Evolutionary conservation across 2,797 vertebrate species (phyloP).

Genomic region (Hoplostethus mediterraneus): DNA sequence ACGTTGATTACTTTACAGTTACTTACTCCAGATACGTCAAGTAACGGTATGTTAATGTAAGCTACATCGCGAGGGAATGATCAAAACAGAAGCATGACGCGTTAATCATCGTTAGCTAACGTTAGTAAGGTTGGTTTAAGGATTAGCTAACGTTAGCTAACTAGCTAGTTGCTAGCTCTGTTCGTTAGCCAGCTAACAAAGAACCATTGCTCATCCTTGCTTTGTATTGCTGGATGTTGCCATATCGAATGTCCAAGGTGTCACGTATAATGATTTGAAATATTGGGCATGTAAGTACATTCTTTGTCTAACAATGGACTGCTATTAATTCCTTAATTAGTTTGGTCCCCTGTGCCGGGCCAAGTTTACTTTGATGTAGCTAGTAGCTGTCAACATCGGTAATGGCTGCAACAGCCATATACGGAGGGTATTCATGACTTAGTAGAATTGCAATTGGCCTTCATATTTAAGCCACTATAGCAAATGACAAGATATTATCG

Average conservation of each 20-base stretch:
- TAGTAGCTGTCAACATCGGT: slow-evolving; percentile 42
- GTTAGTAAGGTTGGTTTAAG: slow-evolving; percentile 43
- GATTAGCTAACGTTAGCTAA: slow-evolving; percentile 66
- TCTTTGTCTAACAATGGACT: neutral
- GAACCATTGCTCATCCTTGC: slow-evolving; percentile 73
- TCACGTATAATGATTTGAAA: slow-evolving; percentile 3
- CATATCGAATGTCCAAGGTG: slow-evolving; percentile 37
- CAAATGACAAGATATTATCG: neutral
- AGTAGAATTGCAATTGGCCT: slow-evolving; percentile 20
- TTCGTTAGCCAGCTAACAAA: slow-evolving; percentile 80
- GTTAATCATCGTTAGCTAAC: slow-evolving; percentile 50
- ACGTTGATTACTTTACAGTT: neutral
- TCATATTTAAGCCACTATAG: neutral
- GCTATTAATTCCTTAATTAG: neutral
- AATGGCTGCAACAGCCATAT: slow-evolving; percentile 42
- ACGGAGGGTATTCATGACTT: slow-evolving; percentile 28
- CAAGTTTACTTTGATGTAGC: slow-evolving; percentile 45
- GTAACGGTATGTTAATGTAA: neutral
- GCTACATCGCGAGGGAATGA: neutral
- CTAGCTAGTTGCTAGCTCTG: slow-evolving; percentile 64
- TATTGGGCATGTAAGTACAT: slow-evolving; percentile 9
- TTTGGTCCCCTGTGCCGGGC: slow-evolving; percentile 1
- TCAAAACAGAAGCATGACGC: slow-evolving; percentile 45
- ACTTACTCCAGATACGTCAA: neutral
- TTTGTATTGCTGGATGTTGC: slow-evolving; percentile 61